Evolutionary conservation across 2,797 vertebrate genomes (phyloP).

Genomic region (Momotus momota): DNA sequence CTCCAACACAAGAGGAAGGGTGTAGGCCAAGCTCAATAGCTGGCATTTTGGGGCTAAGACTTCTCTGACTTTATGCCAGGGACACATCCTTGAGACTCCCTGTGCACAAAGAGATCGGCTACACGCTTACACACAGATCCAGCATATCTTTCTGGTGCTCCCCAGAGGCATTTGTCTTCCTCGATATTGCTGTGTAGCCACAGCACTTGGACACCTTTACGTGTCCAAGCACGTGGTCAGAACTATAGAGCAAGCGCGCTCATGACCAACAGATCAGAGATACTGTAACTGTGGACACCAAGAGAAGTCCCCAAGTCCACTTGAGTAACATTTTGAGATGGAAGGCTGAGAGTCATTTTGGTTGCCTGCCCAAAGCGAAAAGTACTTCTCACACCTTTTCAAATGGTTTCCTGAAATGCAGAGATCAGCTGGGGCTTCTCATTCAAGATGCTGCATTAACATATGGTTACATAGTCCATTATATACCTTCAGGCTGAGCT

Average conservation of each 20-base stretch:
- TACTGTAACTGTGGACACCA: background rate
- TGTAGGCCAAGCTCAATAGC: background rate
- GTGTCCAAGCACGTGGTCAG: background rate
- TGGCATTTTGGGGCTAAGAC: background rate
- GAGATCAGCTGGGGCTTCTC: background rate
- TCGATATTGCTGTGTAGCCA: background rate
- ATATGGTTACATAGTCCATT: accelerated
- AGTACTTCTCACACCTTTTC: background rate
- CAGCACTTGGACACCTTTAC: accelerated
- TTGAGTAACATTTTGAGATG: background rate
- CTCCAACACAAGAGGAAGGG: background rate
- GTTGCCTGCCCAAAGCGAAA: accelerated
- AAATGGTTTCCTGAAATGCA: background rate
- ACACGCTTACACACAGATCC: background rate
- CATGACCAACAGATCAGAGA: background rate
- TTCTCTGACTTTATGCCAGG: background rate
- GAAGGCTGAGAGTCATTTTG: background rate
- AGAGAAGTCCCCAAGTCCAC: background rate
- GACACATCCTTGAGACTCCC: background rate
- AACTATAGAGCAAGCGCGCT: background rate
- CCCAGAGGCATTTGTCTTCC: accelerated
- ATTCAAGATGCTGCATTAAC: background rate
- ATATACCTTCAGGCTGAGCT: background rate
- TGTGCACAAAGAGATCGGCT: accelerated
- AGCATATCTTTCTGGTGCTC: background rate